A percentile compares a stretch with the other conserved stretches of the same genome.
These are phyloP conservation scores for Anabas testudineus DNA, from an alignment of 2,797 vertebrate species.

Conservation along the genomic window DNA sequence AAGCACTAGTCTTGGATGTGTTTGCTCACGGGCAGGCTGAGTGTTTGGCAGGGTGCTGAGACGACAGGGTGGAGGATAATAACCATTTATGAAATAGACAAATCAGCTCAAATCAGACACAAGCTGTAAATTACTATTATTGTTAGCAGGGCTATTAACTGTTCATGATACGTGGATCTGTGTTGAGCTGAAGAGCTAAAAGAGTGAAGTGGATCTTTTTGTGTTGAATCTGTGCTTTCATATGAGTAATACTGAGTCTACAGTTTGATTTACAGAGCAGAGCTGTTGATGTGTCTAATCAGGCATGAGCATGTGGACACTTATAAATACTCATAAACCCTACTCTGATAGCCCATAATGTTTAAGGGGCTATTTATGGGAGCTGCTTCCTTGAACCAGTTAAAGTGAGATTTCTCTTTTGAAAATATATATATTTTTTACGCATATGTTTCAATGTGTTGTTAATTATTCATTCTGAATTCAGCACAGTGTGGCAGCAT, in stretches of 20 bases:
- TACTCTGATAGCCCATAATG: conserved; percentile 17
- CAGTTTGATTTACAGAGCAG: conserved; percentile 28
- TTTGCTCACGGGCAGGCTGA: conserved; percentile 46
- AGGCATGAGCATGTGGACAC: conserved; percentile 34
- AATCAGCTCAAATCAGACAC: conserved; percentile 46
- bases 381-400: conserved; percentile 28
- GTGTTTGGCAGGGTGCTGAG: conserved; percentile 44
- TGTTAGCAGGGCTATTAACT: conserved; percentile 56
- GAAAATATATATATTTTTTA: no score
- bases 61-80: conserved; percentile 73
- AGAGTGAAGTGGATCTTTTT: neutral
- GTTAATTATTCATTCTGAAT: conserved; percentile 28
- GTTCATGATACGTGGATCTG: conserved; percentile 29
- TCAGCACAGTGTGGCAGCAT: neutral
- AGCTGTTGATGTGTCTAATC: conserved; percentile 40
- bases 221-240: conserved; percentile 11
- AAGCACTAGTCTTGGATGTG: conserved; percentile 27
- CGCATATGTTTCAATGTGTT: conserved; percentile 7
- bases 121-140: conserved; percentile 64
- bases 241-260: neutral
- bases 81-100: conserved; percentile 57
- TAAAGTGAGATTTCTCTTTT: conserved; percentile 31
- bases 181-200: conserved; percentile 7
- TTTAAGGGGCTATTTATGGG: conserved; percentile 46
- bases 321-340: conserved; percentile 54